Conservation (phyloP, 2,113 vertebrate species). For the Serilophus lunatus region DNA sequence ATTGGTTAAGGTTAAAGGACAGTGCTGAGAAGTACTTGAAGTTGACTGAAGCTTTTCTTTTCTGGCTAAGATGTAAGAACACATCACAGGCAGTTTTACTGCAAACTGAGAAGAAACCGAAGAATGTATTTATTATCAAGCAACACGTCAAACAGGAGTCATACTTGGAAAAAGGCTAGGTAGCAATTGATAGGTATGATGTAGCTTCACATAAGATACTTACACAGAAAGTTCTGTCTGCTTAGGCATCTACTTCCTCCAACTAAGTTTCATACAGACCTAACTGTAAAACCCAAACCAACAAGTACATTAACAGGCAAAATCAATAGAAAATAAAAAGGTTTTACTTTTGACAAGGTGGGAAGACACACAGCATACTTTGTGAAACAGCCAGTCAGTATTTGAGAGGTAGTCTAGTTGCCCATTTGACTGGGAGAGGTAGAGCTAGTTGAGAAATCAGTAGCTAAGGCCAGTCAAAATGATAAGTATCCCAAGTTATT, state of each 20-base stretch:
- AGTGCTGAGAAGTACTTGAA: neutral
- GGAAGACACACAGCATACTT: neutral
- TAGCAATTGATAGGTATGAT: neutral
- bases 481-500: neutral
- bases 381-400: neutral
- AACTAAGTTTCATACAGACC: neutral
- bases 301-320: neutral
- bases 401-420: slow-evolving; percentile 43
- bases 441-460: neutral
- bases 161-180: neutral
- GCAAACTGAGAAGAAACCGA: neutral
- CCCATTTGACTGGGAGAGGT: slow-evolving; percentile 43
- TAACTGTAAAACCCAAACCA: neutral
- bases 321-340: neutral
- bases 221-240: neutral
- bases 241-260: neutral
- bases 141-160: neutral
- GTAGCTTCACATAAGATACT: neutral
- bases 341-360: neutral
- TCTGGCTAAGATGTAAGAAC: neutral
- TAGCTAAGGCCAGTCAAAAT: slow-evolving; percentile 15
- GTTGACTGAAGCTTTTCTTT: neutral
- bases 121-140: neutral
- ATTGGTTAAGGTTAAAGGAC: neutral
- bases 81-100: neutral